Base-by-base conservation (phyloP, 2,888 invertebrate genomes). In the Cerceris ruficornis region DNA sequence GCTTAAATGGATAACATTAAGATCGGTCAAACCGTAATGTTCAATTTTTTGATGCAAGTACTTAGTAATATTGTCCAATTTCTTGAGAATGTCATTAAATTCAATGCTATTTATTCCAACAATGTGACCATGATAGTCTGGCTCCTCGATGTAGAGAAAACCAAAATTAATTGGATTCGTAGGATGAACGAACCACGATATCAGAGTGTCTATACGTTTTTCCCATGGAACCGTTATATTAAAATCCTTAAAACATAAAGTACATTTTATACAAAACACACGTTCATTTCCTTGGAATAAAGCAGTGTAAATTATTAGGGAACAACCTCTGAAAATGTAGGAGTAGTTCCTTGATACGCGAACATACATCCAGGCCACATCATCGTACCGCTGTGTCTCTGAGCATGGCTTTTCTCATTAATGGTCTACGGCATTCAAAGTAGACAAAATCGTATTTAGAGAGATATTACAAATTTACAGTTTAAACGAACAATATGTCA, bases 341-440 rank as follows among this genome's bases (percentile, higher is more conserved):
- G 93, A 52, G 90, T 90, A 13, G 92, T 93, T 13, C 93, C 92
- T 68, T 93, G 92, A 85, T 95, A 95, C 9, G 92, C 83, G 81
- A 93, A 94, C 49, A 93, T 88, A 64, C 93, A 92, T 0, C 96
- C 96, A 5, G 96, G 95, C 96, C 96, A 96, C 95, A 96, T 95
- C 93, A 95, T 94, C 5, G 93, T 93, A 0, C 95, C 96, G 70
- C 95, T 95, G 82, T 93, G 92, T 62, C 95, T 93, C 39, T 92
- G 93, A 8, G 90, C 84, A 7, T 93, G 94, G 13, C 88, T 84
- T 85, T 93, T 91, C 91, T 95, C 94, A 91, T 95, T 95, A 82
- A 94, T 86, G 7, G 93, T 94, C 95, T 95, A 82, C 61, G 62
- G 69, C 70, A 64, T 57, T 66, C 39, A 77, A 65, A 52, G 52